Evolutionary conservation across 2,888 invertebrate species (phyloP).

Genomic region (Drosophila maculinotata): DNA sequence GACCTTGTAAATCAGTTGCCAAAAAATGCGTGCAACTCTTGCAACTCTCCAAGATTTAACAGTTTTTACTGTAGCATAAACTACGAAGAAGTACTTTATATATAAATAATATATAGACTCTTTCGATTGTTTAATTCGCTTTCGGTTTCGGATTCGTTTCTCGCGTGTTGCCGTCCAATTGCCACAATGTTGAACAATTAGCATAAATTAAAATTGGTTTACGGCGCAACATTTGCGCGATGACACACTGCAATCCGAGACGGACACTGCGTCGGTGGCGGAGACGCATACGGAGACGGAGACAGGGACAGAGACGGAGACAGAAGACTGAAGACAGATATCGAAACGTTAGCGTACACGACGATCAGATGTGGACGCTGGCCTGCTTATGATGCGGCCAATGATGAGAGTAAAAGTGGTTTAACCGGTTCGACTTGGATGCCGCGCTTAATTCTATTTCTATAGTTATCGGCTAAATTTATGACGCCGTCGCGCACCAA

Average conservation of each 20-base stretch:
- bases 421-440: slow-evolving; percentile 62
- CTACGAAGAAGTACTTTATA: background rate
- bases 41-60: background rate
- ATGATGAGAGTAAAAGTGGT: slow-evolving; percentile 80
- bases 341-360: slow-evolving; percentile 8
- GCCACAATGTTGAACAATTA: slow-evolving; percentile 68
- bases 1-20: slow-evolving; percentile 61
- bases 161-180: slow-evolving; percentile 65
- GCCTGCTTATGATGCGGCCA: slow-evolving; percentile 39
- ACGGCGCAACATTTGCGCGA: slow-evolving; percentile 67
- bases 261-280: background rate
- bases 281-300: background rate
- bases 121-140: background rate
- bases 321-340: slow-evolving; percentile 14
- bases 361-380: slow-evolving; percentile 27
- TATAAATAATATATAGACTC: background rate
- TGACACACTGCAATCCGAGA: slow-evolving; percentile 63
- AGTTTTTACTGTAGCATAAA: background rate
- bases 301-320: slow-evolving; percentile 2
- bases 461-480: slow-evolving; percentile 75
- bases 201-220: slow-evolving; percentile 81
- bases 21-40: slow-evolving; percentile 71
- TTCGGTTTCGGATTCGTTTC: slow-evolving; percentile 29
- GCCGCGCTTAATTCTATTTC: slow-evolving; percentile 66
- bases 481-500: slow-evolving; percentile 42